Base-by-base conservation (phyloP, 2,888 invertebrate genomes). In the Lissocephala sabroskyi region DNA sequence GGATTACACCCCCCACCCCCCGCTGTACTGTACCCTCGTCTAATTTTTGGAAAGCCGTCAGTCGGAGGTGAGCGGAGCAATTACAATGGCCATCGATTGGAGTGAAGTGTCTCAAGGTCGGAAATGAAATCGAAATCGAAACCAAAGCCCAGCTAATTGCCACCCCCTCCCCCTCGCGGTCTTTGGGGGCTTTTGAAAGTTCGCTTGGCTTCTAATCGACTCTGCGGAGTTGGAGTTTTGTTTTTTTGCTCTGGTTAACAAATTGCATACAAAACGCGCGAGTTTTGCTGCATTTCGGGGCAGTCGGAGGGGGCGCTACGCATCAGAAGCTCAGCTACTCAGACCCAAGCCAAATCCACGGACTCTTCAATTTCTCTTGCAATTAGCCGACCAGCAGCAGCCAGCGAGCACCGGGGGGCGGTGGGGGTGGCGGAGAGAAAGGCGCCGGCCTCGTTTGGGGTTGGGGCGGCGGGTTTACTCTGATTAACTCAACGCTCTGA, bases 241-340 rank as follows among this genome's bases (percentile, higher is more conserved):
- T 37, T 29, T 76, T 71, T 71, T 52, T 75, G 70, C 70, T 71
- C 70, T 71, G 78, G 75, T 71, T 75, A 71, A 47, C 76, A 71
- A 71, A 71, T 67, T 71, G 70, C 76, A 78, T 75, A 77, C 70
- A 77, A 71, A 75, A 71, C 73, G 75, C n/a, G n/a, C 73, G 50
- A 70, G 78, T 77, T 70, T 70, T 74, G 78, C 56, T 77, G 67
- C 75, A 16, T 35, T 35, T 35, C 10, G n/a, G 18, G 29, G 23
- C 3, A 23, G 23, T 5, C 3, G 23, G 7, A 23, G 23, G 7
- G 7, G 4, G 23, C 13, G 71, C 71, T 52, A 77, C 52, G 70
- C 70, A 74, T 66, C 70, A 66, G 43, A 60, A 59, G 53, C 36
- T 53, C 32, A 29, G 19, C 45, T 14, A 57, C 57, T 41, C 45